phyloP scores from a whole-genome alignment of 2,113 vertebrate species.

The Patagioenas fasciata region DNA sequence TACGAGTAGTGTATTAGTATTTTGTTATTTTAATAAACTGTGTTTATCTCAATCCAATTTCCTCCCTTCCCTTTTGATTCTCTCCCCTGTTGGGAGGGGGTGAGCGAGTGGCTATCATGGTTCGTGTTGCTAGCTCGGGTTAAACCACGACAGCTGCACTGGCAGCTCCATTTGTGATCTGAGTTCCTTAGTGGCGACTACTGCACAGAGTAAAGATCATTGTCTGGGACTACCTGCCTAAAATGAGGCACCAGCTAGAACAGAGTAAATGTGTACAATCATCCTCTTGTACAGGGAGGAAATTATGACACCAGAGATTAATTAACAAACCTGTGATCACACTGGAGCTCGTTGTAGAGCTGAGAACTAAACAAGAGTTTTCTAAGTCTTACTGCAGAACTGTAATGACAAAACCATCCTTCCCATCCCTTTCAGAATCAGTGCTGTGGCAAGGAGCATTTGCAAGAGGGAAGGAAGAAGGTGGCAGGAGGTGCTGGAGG shows the following conservation, averaged over 20 bases:
- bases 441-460: not conserved
- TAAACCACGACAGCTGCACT: not conserved
- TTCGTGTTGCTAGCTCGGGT: no score
- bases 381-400: not conserved
- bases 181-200: not conserved
- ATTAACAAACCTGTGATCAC: constrained; percentile 9
- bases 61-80: no score
- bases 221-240: not conserved
- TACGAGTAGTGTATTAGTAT: no score
- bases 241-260: not conserved
- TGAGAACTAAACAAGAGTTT: not conserved
- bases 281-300: not conserved
- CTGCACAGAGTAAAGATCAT: not conserved
- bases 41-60: no score
- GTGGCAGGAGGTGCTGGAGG: not conserved
- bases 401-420: not conserved
- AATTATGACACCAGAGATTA: not conserved
- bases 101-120: no score
- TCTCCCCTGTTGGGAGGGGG: no score
- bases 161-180: not conserved
- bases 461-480: not conserved
- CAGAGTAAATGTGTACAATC: not conserved
- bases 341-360: not conserved
- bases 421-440: not conserved
- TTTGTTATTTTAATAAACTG: no score